phyloP scores from a whole-genome alignment of 2,113 vertebrate genomes.

The Glaucomys volans region DNA sequence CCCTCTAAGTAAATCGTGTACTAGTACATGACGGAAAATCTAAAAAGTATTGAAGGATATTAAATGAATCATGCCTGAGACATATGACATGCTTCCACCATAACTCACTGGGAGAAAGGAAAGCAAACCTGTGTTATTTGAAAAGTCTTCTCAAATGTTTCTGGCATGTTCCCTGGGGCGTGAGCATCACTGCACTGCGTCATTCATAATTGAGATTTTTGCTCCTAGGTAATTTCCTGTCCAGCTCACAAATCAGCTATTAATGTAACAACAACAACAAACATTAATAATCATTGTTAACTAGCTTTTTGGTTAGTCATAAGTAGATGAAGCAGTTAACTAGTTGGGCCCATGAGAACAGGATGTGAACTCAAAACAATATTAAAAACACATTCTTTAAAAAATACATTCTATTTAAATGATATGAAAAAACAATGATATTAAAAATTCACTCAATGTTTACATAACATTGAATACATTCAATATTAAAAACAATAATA shows the following conservation, averaged over 20 bases:
- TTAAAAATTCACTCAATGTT: too few species aligned
- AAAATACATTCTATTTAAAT: background rate
- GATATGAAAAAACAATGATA: too few species aligned
- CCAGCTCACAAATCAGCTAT: slow-evolving; percentile 26
- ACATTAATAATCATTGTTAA: background rate
- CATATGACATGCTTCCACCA: background rate
- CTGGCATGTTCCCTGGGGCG: background rate
- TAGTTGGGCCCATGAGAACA: background rate
- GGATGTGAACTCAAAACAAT: background rate
- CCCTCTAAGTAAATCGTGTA: background rate
- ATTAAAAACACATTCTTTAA: background rate
- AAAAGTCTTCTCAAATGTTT: background rate
- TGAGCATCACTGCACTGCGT: background rate
- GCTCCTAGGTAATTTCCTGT: slow-evolving; percentile 55
- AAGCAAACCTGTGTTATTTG: background rate
- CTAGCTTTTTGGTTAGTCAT: background rate
- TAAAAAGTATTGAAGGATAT: background rate
- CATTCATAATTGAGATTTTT: slow-evolving; percentile 54
- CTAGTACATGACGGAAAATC: background rate
- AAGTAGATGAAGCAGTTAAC: slow-evolving; percentile 10
- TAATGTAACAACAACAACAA: slow-evolving; percentile 23
- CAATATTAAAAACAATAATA: too few species aligned
- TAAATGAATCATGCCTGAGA: background rate
- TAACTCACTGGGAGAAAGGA: background rate
- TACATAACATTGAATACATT: too few species aligned